phyloP scores from a whole-genome alignment of 2,797 vertebrate genomes.

The Melopsittacus undulatus region DNA sequence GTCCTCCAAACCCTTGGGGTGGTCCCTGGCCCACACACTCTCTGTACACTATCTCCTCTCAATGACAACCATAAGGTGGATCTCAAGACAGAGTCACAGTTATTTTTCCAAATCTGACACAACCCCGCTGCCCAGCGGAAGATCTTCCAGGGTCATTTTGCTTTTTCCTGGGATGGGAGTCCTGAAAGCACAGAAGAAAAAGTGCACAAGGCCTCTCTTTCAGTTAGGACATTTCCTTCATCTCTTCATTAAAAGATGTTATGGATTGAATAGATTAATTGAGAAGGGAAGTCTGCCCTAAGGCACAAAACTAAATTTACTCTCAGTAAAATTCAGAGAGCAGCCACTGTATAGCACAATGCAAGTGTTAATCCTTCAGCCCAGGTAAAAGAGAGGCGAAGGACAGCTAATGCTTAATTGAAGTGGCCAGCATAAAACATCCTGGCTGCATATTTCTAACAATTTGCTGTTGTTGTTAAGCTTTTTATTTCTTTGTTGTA shows the following conservation, averaged over 20 bases:
- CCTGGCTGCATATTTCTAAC: not conserved
- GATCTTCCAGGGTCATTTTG: not conserved
- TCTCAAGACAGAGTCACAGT: not conserved
- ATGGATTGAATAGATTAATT: not conserved
- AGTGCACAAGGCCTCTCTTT: not conserved
- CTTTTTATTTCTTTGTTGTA: not conserved
- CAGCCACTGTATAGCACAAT: not conserved
- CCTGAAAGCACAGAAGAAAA: not conserved
- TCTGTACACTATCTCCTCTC: not conserved
- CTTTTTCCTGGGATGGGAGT: not conserved
- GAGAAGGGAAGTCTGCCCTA: not conserved
- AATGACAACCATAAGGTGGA: rapidly evolving
- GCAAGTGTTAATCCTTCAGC: not conserved
- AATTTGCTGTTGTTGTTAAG: not conserved
- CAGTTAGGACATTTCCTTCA: not conserved
- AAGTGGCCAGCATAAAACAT: not conserved
- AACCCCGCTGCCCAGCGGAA: not conserved
- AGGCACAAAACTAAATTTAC: not conserved
- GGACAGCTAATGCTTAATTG: not conserved
- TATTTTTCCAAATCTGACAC: not conserved
- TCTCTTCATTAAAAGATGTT: not conserved
- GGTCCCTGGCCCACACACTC: not conserved
- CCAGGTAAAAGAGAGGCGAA: not conserved
- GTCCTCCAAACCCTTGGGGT: not conserved
- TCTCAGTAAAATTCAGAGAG: not conserved